Evolutionary conservation across 2,797 vertebrate genomes (phyloP), one percentile per base, ranked within the genome.

Genomic region (Borostomias antarcticus): DNA sequence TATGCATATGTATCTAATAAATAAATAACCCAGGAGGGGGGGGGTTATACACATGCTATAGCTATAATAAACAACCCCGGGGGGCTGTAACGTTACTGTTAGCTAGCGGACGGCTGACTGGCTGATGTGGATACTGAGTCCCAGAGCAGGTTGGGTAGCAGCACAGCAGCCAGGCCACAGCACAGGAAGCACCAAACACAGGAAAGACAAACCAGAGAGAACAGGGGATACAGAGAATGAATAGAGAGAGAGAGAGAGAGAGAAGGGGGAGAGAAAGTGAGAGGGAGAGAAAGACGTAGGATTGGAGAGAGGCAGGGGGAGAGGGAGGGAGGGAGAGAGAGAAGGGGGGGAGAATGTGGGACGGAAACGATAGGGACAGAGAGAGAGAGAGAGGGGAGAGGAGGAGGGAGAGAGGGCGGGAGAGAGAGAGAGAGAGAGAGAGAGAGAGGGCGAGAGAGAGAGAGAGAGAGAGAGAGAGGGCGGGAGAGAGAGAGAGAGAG

Each of bases 111-210:
- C 13, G 35, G 1, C 13, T 7, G 1, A 37, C 35, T 37, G 35
- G 35, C 13, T 37, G 84, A 87, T 85, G 87, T 81, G 72, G 85
- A 88, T 75, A n/a, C n/a, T 56, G 74, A n/a, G 43, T 15, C 15
- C 43, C 57, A 63, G 50, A 62, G 65, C 9, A 19, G 59, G 81
- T 83, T n/a, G n/a, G n/a, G n/a, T n/a, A n/a, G n/a, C n/a, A n/a
- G n/a, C n/a, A 77, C 79, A 76, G 83, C 88, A 90, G 86, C 86
- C 89, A n/a, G n/a, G n/a, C n/a, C n/a, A n/a, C n/a, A 86, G 72
- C 40, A 66, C 69, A 80, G 75, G 85, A 76, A 85, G 79, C 75
- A 78, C 73, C n/a, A 56, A 80, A 81, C n/a, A 84, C 81, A 69
- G 70, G 66, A 7, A 74, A 64, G 57, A 80, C 66, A 54, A 62